Evolutionary conservation across 2,888 invertebrate genomes (phyloP), one percentile per base, ranked within the genome.

Genomic region (Panzeria rudis): DNA sequence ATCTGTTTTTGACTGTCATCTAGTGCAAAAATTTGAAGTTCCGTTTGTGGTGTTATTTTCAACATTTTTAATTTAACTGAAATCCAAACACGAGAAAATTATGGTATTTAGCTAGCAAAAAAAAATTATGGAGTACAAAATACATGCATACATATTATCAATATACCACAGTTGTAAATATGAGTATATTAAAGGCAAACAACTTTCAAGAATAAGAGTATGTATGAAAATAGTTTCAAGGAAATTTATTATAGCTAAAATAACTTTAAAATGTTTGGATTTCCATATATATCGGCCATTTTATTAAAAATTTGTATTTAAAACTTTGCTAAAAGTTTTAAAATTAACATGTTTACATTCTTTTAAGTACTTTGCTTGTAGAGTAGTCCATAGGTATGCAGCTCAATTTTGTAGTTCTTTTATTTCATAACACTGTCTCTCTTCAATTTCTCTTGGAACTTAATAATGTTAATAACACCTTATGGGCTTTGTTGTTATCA

Each of bases 391-490:
- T 50, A 50, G 17, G 13, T 47, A 25, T 47, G n/a, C 17, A 47
- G 4, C 9, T 11, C 13, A 20, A 20, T 9, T 29, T 20, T 11
- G 11, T 35, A 15, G 20, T 11, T 6, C 44, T 4, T 35, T 9
- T 35, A 8, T 35, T 35, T 35, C 35, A 8, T 8, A 17, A 32
- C 20, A 29, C 15, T 44, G 20, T 20, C 47, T 47, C 32, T 72
- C 29, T 72, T 54, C 13, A 20, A 25, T 41, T 56, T 56, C 25
- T 25, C 25, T 71, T 71, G 41, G 15, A 23, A 41, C 41, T 38
- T 41, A 32, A 72, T 47, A 72, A 44, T 59, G 72, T 59, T 72
- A 56, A 71, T 71, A 71, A 56, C 71, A 54, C 41, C 54, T 41
- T 56, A 35, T 35, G 35, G 35, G 7, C 35, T 9, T 35, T 35